These are phyloP conservation scores for Dolichomitus sp. DNA, from an alignment of 2,888 invertebrate genomes.

Conservation along the genomic window DNA sequence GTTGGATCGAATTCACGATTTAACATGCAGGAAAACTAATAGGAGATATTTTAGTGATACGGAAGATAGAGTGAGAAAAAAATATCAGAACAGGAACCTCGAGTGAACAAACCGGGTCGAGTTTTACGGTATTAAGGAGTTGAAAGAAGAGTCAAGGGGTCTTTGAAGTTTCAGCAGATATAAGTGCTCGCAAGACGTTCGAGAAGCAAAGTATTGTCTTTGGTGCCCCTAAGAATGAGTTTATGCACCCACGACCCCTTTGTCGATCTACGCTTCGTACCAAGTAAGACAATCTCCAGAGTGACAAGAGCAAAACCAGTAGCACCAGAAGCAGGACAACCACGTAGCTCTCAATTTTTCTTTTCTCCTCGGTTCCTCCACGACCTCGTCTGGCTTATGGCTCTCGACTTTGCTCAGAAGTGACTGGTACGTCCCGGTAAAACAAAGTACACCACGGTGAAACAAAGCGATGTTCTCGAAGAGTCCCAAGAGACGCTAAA, in stretches of 20 bases:
- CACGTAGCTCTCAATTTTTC: slow-evolving; percentile 22
- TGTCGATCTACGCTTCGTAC: slow-evolving; percentile 18
- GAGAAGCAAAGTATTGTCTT: slow-evolving; percentile 39
- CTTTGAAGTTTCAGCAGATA: slow-evolving; percentile 26
- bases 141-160: slow-evolving; percentile 69
- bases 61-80: background rate
- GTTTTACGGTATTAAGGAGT: slow-evolving; percentile 66
- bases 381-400: slow-evolving; percentile 10
- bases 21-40: too few relatives aligned
- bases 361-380: slow-evolving; percentile 12
- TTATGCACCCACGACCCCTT: slow-evolving; percentile 16
- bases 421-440: background rate
- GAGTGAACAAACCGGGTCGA: slow-evolving; percentile 30
- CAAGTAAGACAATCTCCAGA: slow-evolving; percentile 16
- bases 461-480: background rate
- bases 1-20: too few relatives aligned
- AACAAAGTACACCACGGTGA: background rate
- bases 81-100: background rate
- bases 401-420: background rate
- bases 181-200: slow-evolving; percentile 10
- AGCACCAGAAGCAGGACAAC: background rate
- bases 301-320: slow-evolving; percentile 20
- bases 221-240: slow-evolving; percentile 26
- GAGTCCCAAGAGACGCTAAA: background rate
- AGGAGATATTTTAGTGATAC: background rate